A percentile compares a stretch with the other conserved stretches of the same genome.
These are phyloP conservation scores for Caenorhabditis sulstoni DNA, from an alignment of 2,888 invertebrate species.

Conservation along the genomic window DNA sequence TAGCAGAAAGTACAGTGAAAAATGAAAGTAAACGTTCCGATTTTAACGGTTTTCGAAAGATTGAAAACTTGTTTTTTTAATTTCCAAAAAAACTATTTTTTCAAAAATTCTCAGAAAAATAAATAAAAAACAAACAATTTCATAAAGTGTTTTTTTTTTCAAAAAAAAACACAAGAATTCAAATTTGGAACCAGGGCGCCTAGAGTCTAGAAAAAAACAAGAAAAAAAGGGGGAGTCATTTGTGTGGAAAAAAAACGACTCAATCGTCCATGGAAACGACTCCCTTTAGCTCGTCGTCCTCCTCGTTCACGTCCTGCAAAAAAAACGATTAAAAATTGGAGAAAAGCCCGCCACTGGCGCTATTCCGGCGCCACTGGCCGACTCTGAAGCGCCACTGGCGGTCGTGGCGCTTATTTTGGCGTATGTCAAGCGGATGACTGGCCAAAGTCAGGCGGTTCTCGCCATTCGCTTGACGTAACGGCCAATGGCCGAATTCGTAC, in stretches of 20 bases:
- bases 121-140: neutral
- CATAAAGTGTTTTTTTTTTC: too few species aligned
- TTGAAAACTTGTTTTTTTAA: too few species aligned
- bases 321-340: constrained; percentile 1
- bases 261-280: constrained; percentile 72
- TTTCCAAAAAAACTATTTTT: too few species aligned
- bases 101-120: neutral
- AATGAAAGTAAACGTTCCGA: constrained; percentile 9
- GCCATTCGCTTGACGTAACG: too few species aligned
- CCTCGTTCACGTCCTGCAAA: constrained; percentile 72
- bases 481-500: too few species aligned
- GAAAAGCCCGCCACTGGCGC: too few species aligned
- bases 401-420: too few species aligned
- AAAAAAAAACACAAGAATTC: neutral
- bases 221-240: constrained; percentile 11
- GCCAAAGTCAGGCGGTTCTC: neutral
- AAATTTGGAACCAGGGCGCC: too few species aligned
- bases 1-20: constrained; percentile 1
- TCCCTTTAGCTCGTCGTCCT: constrained; percentile 71
- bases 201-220: neutral
- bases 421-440: too few species aligned
- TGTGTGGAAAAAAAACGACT: constrained; percentile 17
- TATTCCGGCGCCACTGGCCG: too few species aligned
- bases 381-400: too few species aligned
- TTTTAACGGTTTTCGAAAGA: too few species aligned